Percentiles rank a stretch among this genome's conserved stretches.
These are phyloP conservation scores for Terrapene triunguis DNA, from an alignment of 2,113 vertebrate species.

Conservation along the genomic window DNA sequence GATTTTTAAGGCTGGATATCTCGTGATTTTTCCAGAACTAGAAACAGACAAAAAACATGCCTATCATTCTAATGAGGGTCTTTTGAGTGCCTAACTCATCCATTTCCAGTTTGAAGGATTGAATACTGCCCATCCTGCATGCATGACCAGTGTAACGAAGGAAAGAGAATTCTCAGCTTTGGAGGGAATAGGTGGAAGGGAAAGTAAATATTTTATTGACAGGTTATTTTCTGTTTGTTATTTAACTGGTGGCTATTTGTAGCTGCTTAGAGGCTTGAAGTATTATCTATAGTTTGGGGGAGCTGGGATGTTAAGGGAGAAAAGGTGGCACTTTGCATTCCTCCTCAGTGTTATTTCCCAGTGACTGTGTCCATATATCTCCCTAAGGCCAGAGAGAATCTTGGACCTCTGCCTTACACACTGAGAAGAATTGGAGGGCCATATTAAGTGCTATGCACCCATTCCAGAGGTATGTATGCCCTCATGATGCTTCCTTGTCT, in stretches of 20 bases:
- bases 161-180: neutral
- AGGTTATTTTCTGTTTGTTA: neutral
- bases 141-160: slow-evolving; percentile 46
- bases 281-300: neutral
- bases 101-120: neutral
- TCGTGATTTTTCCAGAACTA: neutral
- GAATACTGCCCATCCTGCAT: slow-evolving; percentile 14
- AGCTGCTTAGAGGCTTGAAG: slow-evolving; percentile 35
- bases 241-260: neutral
- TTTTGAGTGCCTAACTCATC: slow-evolving; percentile 10
- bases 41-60: neutral
- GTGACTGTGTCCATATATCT: neutral
- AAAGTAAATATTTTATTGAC: slow-evolving; percentile 19
- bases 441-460: neutral
- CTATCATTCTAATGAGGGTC: slow-evolving; percentile 57
- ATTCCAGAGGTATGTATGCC: neutral
- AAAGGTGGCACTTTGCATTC: accelerated
- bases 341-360: neutral
- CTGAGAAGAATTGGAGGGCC: neutral
- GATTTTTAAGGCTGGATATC: neutral
- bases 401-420: slow-evolving; percentile 15
- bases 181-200: slow-evolving; percentile 9
- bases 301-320: neutral
- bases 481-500: neutral
- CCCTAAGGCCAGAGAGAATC: slow-evolving; percentile 7